Evolutionary conservation across 2,888 invertebrate species (phyloP), one percentile per base, ranked within the genome.

Genomic region (Tachystola acroxantha): DNA sequence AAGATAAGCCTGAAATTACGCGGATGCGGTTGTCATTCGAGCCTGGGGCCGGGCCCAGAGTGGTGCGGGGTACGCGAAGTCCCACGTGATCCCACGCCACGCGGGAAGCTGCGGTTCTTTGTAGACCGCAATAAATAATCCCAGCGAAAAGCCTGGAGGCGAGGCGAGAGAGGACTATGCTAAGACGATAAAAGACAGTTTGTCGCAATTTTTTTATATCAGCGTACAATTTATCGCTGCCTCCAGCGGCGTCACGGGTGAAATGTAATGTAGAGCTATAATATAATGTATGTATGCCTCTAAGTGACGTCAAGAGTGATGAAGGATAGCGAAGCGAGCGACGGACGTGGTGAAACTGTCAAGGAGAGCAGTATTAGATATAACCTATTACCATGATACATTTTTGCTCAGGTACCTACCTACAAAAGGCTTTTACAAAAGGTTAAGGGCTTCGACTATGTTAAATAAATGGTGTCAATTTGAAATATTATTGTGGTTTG

Each of bases 1-100:
- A 57, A 64, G 65, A 69, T 65, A 69, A 64, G 60, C 46, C 52
- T 67, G 62, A 58, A 70, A 70, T 75, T 71, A 71, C 63, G 56
- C 61, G 59, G 62, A 67, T 60, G 74, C 61, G 73, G 77, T 76
- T 80, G 81, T 74, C 72, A 81, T 69, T 61, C 52, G 75, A 84
- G 75, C 72, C 63, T 39, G 44, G 48, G 60, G 58, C 59, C n/a
- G n/a, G n/a, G n/a, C n/a, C n/a, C n/a, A n/a, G n/a, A 38, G 46
- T 41, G 55, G 50, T n/a, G 48, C 53, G 52, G 45, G 50, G 57
- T 49, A 51, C 57, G 52, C 54, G 66, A 66, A 64, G 65, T 57
- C 67, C 64, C 61, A 62, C 53, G 53, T 53, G 57, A 56, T 57
- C 67, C 64, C 61, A 62, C 53, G 53, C 53, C 57, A 56, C 56